These are phyloP conservation scores for Ptyas mucosa DNA, from an alignment of 2,113 vertebrate genomes.

Conservation along the genomic window DNA sequence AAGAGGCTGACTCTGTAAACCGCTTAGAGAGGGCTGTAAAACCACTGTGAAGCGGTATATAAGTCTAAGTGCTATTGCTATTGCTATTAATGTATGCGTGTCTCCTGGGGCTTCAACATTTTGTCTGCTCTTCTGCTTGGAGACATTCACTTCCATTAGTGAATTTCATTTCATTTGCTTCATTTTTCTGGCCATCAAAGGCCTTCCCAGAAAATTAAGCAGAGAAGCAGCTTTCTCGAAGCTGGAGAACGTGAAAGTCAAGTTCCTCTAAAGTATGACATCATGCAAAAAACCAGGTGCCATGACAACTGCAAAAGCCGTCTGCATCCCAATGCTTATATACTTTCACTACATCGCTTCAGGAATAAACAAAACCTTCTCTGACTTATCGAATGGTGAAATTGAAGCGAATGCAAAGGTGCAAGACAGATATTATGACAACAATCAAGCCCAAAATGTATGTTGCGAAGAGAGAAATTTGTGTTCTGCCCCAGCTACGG, in stretches of 20 bases:
- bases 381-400: background rate
- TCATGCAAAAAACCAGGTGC: background rate
- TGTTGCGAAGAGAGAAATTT: too few species aligned
- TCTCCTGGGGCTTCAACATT: background rate
- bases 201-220: background rate
- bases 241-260: background rate
- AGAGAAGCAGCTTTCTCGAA: background rate
- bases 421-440: background rate
- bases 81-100: background rate
- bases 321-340: background rate
- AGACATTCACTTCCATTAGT: background rate
- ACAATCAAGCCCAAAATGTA: too few species aligned
- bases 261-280: background rate
- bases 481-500: too few species aligned
- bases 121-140: background rate
- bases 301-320: background rate
- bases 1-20: too few species aligned
- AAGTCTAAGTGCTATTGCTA: too few species aligned
- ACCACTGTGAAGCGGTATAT: too few species aligned
- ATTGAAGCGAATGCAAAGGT: too few species aligned
- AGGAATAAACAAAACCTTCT: background rate
- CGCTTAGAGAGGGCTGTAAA: too few species aligned
- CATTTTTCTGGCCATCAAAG: background rate
- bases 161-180: background rate
- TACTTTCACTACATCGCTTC: background rate